These are phyloP conservation scores for Bryconaethiops microstoma DNA, from an alignment of 2,797 vertebrate genomes.

Conservation along the genomic window DNA sequence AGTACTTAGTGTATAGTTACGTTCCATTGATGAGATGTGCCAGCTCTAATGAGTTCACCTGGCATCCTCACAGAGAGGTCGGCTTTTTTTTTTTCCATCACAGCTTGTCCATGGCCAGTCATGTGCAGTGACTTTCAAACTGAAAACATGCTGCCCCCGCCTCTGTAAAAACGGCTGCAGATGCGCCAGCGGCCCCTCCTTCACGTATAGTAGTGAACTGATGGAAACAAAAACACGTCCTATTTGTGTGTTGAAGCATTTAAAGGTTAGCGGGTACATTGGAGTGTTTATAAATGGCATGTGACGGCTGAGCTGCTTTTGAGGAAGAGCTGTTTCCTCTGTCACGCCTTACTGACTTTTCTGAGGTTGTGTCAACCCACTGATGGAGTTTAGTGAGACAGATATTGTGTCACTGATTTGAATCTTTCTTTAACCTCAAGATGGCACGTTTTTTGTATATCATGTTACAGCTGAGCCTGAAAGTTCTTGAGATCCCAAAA, in stretches of 20 bases:
- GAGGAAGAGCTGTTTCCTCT: slow-evolving; percentile 80
- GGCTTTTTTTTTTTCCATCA: slow-evolving; percentile 73
- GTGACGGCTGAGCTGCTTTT: slow-evolving; percentile 66
- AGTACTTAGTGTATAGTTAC: slow-evolving; percentile 14
- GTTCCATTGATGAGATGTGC: slow-evolving; percentile 26
- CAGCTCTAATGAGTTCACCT: slow-evolving; percentile 43
- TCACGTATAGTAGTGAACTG: slow-evolving; percentile 41
- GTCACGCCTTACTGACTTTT: slow-evolving; percentile 72
- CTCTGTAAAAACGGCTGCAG: slow-evolving; percentile 37
- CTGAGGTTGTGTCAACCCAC: slow-evolving; percentile 54
- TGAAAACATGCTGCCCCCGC: slow-evolving; percentile 61
- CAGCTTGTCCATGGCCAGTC: slow-evolving; percentile 73
- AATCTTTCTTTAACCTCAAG: slow-evolving; percentile 44
- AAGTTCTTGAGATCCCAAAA: neutral
- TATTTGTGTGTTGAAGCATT: slow-evolving; percentile 56
- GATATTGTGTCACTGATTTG: slow-evolving; percentile 44
- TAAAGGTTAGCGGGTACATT: slow-evolving; percentile 47
- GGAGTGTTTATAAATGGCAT: slow-evolving; percentile 50
- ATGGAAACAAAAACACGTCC: slow-evolving; percentile 60
- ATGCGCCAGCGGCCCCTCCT: slow-evolving; percentile 39
- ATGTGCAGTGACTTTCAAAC: slow-evolving; percentile 72
- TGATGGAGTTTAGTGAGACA: slow-evolving; percentile 40
- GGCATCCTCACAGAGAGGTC: slow-evolving; percentile 45
- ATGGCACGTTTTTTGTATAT: slow-evolving; percentile 12
- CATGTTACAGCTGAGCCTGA: slow-evolving; percentile 20